Evolutionary conservation across 2,797 vertebrate genomes (phyloP), one percentile per base, ranked within the genome.

Genomic region (Brachymystax lenok): DNA sequence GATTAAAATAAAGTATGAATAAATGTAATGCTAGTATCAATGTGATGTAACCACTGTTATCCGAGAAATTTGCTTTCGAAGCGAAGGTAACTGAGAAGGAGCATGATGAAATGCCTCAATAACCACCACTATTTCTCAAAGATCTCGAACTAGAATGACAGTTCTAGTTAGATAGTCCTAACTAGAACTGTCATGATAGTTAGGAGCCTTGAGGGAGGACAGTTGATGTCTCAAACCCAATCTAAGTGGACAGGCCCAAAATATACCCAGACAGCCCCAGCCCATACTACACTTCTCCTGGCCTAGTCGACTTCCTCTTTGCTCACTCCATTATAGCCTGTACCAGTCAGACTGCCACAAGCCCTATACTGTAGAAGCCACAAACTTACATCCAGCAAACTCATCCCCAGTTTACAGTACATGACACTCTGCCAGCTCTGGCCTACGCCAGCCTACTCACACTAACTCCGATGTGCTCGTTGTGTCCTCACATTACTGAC

Each of bases 401-500:
- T 16, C 3, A 14, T 12, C 10, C 40, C 40, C 40, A 3, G 40
- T 3, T 46, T 46, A 46, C 40, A 13, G 40, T 61, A 3, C 30
- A 4, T 21, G 12, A 13, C 50, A 35, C 17, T 16, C 64, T 27
- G 50, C 74, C 50, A 6, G 3, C 21, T 77, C 17, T 2, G 21
- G 46, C 63, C 69, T 33, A 59, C 17, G 13, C 30, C 51, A 54
- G 24, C 12, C 40, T 46, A 5, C 75, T 46, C 40, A 13, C 40
- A 13, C 40, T 46, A 46, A 46, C 40, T 13, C 40, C 5, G 73
- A 75, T 77, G 70, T 51, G 50, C 79, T 81, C 77, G 67, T 69
- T 17, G 51, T 56, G 40, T 79, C 71, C 82, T 73, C 1, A 63
- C 63, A 74, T 74, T 75, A 79, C 79, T 75, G 66, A 66, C 40